These are phyloP conservation scores for Diacarnus erythraeanus DNA, from an alignment of 37 sponge, comb jelly and placozoan genomes.

Conservation along the genomic window DNA sequence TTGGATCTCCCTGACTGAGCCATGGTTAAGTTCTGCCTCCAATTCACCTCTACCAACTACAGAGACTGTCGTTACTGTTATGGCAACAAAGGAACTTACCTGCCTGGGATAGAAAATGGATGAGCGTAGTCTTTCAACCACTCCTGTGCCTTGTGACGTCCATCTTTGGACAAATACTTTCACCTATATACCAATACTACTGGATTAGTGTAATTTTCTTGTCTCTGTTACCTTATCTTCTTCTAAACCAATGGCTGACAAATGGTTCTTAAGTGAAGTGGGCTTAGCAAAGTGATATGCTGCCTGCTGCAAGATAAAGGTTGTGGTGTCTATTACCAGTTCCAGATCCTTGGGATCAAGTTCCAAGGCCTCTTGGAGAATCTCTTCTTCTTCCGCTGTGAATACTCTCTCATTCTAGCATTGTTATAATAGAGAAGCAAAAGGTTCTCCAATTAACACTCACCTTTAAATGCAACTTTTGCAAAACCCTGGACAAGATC, in stretches of 20 bases:
- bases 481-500: conserved; percentile 67
- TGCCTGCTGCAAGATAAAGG: conserved; percentile 81
- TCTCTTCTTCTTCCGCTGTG: conserved; percentile 77
- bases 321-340: conserved; percentile 69
- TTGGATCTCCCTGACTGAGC: conserved; percentile 67
- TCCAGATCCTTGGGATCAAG: conserved; percentile 76
- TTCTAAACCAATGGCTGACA: conserved; percentile 54
- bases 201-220: not conserved
- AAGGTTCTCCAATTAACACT: not conserved
- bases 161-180: conserved; percentile 73
- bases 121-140: conserved; percentile 75
- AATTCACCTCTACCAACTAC: conserved; percentile 84
- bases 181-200: not conserved
- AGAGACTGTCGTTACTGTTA: conserved; percentile 2
- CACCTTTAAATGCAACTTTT: conserved; percentile 83
- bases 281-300: conserved; percentile 80
- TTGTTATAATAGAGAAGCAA: not conserved
- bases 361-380: conserved; percentile 66
- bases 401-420: conserved; percentile 67
- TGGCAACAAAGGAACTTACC: conserved; percentile 18
- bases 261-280: conserved; percentile 57
- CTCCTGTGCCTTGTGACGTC: conserved; percentile 58
- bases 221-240: conserved; percentile 58
- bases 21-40: conserved; percentile 85
- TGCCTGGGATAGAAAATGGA: conserved; percentile 80